These are phyloP conservation scores for Notarius quadriscutis DNA, from an alignment of 2,113 vertebrate genomes.

Conservation along the genomic window DNA sequence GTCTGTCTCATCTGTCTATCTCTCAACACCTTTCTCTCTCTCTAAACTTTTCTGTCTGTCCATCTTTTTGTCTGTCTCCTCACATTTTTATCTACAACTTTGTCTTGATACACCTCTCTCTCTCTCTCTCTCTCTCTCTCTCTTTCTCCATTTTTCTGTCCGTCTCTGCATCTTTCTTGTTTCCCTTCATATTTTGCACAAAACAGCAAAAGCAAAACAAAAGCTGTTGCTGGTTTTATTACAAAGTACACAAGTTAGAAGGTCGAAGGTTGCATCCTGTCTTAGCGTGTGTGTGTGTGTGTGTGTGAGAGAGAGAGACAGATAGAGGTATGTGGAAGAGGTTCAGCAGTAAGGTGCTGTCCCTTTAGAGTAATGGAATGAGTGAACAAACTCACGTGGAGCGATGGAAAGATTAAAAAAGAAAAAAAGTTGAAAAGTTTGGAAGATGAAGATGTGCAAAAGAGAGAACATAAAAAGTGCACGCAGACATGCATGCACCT, in stretches of 20 bases:
- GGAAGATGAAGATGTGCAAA: constrained; percentile 18
- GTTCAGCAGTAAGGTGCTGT: constrained; percentile 14
- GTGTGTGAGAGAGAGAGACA: neutral
- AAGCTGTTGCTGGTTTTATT: neutral
- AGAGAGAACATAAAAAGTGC: neutral
- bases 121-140: neutral
- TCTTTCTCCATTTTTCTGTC: neutral
- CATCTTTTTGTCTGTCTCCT: neutral
- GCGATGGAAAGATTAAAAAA: neutral
- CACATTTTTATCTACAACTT: neutral
- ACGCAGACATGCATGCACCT: neutral
- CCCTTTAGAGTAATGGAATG: constrained; percentile 29
- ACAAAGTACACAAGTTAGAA: neutral
- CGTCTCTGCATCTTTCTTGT: neutral
- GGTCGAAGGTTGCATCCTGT: neutral
- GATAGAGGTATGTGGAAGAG: neutral
- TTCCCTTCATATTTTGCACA: neutral
- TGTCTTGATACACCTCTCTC: neutral
- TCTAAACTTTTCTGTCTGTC: neutral
- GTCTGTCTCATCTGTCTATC: neutral
- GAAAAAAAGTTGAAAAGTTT: constrained; percentile 23
- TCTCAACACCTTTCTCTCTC: neutral
- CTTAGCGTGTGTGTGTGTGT: neutral
- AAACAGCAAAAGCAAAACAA: neutral
- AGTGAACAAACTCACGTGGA: constrained; percentile 23